Base-by-base conservation (phyloP, 64 coral and sea anemone species). In the Montipora efflorescens region DNA sequence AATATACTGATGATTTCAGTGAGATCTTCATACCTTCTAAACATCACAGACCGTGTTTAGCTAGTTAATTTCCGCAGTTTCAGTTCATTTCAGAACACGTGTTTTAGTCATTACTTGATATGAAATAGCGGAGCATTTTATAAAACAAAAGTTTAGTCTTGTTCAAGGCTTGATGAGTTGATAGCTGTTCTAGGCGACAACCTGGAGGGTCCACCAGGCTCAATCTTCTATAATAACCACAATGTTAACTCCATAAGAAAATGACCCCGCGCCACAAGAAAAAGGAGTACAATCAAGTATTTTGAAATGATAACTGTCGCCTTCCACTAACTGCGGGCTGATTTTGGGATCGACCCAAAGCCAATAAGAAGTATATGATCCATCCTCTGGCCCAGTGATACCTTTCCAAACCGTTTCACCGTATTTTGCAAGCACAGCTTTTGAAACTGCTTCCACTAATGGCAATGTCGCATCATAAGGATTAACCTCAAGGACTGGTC, bases 341-440 rank as follows among this genome's bases (percentile, higher is more conserved):
- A 59, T 59, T 7, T 1, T 15, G 15, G 77, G 62, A 6, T 74
- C 36, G 8, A 91, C 90, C 91, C 91, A 93, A 5, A 93, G 48
- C 91, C 76, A 15, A 1, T 80, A 80, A 21, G 77, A 19, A 4
- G 5, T 7, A 84, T 5, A 84, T 28, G 28, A 36, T 0, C 44
- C 51, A n/a, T 72, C 73, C 48, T 80, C 20, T 1, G 48, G 74
- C 1, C 82, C 59, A n/a, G 84, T 93, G 5, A 93, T 93, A 14
- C 91, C 91, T 79, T 93, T 93, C 91, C 84, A 93, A 12, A 93
- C 47, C 5, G 0, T 4, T 12, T 12, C 0, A 5, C 76, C 66
- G 57, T 88, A 87, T 21, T 7, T 43, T 22, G 45, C 2, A 7
- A 58, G 2, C 47, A 74, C 84, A 13, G 12, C 25, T 2, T 3